These are phyloP conservation scores for Lasius platythorax DNA, from an alignment of 2,888 invertebrate species.

Conservation along the genomic window DNA sequence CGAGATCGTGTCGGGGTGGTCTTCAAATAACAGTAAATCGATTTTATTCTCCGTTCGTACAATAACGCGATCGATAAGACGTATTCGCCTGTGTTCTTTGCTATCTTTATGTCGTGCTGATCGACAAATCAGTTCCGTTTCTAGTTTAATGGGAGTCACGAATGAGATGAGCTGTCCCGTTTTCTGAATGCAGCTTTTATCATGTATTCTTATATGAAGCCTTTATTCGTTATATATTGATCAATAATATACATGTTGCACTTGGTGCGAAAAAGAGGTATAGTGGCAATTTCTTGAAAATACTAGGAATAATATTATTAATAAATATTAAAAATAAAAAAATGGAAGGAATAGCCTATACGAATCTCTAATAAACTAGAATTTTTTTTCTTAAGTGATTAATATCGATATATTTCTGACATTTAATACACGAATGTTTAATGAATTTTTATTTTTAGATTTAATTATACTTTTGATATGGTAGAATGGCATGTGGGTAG, in stretches of 20 bases:
- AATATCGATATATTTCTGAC: not conserved
- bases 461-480: not conserved
- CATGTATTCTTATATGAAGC: not conserved
- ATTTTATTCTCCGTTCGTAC: conserved; percentile 69
- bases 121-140: conserved; percentile 57
- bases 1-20: conserved; percentile 62
- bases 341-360: not conserved
- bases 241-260: not conserved
- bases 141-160: conserved; percentile 41
- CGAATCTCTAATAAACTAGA: not conserved
- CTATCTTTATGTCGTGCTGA: conserved; percentile 51
- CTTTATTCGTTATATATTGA: not conserved
- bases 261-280: not conserved
- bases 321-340: not conserved
- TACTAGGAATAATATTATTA: not conserved
- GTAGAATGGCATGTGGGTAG: not conserved
- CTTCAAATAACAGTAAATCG: conserved; percentile 73
- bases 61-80: conserved; percentile 72
- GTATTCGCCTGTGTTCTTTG: conserved; percentile 54
- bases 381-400: not conserved
- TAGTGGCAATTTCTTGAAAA: not conserved
- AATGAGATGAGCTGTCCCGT: conserved; percentile 38
- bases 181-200: conserved; percentile 6
- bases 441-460: conserved; percentile 5
- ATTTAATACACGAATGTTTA: not conserved